Percentiles rank a stretch among this genome's conserved stretches.
phyloP scores from a whole-genome alignment of 2,888 invertebrate species.

The Kryphioiulus occultus region DNA sequence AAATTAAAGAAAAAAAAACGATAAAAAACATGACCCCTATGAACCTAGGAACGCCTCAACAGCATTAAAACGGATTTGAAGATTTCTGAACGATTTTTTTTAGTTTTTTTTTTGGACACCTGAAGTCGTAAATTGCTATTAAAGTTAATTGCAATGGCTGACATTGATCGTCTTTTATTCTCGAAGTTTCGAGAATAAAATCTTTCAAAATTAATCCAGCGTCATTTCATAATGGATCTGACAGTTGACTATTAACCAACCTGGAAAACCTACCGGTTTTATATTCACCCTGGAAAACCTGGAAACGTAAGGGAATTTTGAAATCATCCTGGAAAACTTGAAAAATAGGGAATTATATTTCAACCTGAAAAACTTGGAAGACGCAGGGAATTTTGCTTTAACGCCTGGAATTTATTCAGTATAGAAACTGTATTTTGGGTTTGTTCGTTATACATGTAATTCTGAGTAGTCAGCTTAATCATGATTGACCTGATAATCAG shows the following conservation, averaged over 20 bases:
- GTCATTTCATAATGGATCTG: not conserved
- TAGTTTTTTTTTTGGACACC: not conserved
- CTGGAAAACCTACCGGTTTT: not conserved
- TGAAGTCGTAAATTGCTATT: conserved; percentile 36
- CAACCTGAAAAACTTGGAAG: no score
- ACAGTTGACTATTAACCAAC: not conserved
- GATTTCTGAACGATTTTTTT: not conserved
- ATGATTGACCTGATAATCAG: no score
- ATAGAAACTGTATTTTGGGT: no score
- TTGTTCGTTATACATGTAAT: no score
- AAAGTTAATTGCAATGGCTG: conserved; percentile 37
- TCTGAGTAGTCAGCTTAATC: no score
- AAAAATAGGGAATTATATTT: no score
- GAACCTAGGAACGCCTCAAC: not conserved
- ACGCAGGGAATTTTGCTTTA: no score
- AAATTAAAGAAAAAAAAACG: not conserved
- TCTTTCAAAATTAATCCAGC: not conserved
- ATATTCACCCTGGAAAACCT: no score
- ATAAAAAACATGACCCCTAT: not conserved
- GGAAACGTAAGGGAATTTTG: no score
- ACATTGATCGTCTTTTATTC: conserved; percentile 9
- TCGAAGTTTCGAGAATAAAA: not conserved
- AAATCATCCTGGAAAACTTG: no score
- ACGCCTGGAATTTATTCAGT: no score
- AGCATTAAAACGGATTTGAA: not conserved